These are phyloP conservation scores for Odiellus spinosus DNA, from an alignment of 2,888 invertebrate genomes.

Conservation along the genomic window DNA sequence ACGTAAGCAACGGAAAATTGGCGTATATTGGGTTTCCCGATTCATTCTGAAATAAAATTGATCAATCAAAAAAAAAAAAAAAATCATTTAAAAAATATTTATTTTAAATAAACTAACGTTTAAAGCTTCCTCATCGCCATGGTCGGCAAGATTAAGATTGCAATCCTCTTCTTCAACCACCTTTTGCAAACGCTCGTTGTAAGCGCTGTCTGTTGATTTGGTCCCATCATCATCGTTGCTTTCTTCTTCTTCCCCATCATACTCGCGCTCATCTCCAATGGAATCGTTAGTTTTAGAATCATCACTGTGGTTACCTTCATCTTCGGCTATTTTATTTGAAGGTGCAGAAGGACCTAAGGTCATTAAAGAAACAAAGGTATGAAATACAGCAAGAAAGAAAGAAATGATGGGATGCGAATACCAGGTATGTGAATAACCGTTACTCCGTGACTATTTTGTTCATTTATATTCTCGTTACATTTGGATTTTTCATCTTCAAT, in stretches of 20 bases:
- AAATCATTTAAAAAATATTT: neutral
- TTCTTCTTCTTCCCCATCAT: neutral
- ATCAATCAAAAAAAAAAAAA: neutral
- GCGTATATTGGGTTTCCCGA: constrained; percentile 10
- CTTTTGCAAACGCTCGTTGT: neutral
- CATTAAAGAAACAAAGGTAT: too few relatives aligned
- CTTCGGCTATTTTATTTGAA: neutral
- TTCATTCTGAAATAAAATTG: neutral
- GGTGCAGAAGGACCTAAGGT: neutral
- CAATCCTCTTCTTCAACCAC: neutral
- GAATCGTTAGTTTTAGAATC: constrained; percentile 4
- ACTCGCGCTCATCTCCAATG: constrained; percentile 9
- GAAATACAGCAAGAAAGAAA: too few relatives aligned
- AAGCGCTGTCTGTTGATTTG: neutral
- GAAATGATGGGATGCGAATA: too few relatives aligned
- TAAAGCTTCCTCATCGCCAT: neutral
- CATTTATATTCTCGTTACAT: too few relatives aligned
- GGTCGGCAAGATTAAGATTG: neutral
- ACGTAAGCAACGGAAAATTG: constrained; percentile 9
- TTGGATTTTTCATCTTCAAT: too few relatives aligned
- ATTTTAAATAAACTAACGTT: neutral
- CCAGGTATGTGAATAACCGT: too few relatives aligned
- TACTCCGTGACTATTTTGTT: too few relatives aligned
- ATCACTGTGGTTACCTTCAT: neutral
- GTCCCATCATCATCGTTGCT: constrained; percentile 1